Base-by-base conservation (phyloP, 2,113 vertebrate species). In the Festucalex cinctus region DNA sequence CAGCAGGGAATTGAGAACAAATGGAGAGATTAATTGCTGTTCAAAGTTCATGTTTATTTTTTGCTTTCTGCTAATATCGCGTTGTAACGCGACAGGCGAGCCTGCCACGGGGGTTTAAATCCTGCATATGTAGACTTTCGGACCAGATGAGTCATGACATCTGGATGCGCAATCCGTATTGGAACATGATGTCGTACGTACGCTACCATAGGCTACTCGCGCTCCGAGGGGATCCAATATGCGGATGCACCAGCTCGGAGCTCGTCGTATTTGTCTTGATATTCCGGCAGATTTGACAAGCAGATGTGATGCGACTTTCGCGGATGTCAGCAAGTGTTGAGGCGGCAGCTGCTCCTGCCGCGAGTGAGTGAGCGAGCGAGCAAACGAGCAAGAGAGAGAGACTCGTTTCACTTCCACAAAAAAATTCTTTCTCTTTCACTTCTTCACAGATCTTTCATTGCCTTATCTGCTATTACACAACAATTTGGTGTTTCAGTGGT, bases 51-150 rank as follows among this genome's bases (percentile, higher is more conserved):
- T 63, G 28, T 67, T 76, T 54, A 2, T 13, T 57, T 28, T 56
- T 16, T 44, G 14, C 8, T 10, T 24, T 37, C 51, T 69, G 72
- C 49, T 75, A 2, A 75, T 73, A 26, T 64, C 53, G 24, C 49
- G 49, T 56, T 69, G 79, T 41, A 54, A 57, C 54, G 14, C 20
- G 6, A 28, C 9, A 14, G 41, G 58, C 49, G 69, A 70, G 66
- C 8, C 51, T 1, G 53, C 62, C 71, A 70, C 37, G n/a, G 66
- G 43, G n/a, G 32, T 46, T 62, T 43, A 58, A 74, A 68, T 66
- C 24, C 46, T 32, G 24, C 43, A 63, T 22, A 6, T 32, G 32
- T n/a, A 20, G 10, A 39, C 13, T 24, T 37, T 24, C 17, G 12
- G 9, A 60, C 35, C 0, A 39, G 35, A 36, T 14, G 58, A 39